Evolutionary conservation across 2,888 invertebrate species (phyloP).

Genomic region (Epiperipatus broadwayi): DNA sequence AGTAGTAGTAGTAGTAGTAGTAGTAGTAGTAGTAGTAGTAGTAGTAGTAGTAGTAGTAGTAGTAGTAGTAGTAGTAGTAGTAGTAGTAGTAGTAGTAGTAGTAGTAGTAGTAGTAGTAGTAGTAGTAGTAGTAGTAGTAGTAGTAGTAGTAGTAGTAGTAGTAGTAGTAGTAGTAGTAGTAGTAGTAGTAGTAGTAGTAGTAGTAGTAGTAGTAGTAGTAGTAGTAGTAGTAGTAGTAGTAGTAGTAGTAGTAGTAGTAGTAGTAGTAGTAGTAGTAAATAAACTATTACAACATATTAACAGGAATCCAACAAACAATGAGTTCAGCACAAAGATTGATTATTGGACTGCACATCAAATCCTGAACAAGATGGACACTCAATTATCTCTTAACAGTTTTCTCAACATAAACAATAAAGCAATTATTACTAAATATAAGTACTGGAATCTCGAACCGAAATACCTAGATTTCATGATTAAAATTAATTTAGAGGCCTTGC

Average conservation of each 20-base stretch:
- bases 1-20: conserved; percentile 3
- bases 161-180: conserved; percentile 3
- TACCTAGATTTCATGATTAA: too few species aligned
- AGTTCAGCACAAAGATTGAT: too few species aligned
- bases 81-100: not conserved
- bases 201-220: conserved; percentile 3
- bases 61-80: not conserved
- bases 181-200: conserved; percentile 3
- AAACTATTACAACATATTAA: too few species aligned
- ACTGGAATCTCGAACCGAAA: too few species aligned
- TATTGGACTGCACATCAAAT: too few species aligned
- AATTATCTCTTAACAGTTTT: too few species aligned
- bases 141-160: conserved; percentile 3
- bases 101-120: not conserved
- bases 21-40: conserved; percentile 3
- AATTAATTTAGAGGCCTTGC: too few species aligned
- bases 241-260: conserved; percentile 3
- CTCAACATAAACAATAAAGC: too few species aligned
- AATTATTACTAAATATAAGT: too few species aligned
- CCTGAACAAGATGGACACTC: too few species aligned
- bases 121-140: conserved; percentile 3
- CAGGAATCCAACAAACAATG: too few species aligned
- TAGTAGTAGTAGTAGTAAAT: conserved; percentile 3
- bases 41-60: conserved; percentile 3
- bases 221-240: conserved; percentile 3